These are phyloP conservation scores for Saguinus midas DNA, from an alignment of 2,113 vertebrate genomes.

Conservation along the genomic window DNA sequence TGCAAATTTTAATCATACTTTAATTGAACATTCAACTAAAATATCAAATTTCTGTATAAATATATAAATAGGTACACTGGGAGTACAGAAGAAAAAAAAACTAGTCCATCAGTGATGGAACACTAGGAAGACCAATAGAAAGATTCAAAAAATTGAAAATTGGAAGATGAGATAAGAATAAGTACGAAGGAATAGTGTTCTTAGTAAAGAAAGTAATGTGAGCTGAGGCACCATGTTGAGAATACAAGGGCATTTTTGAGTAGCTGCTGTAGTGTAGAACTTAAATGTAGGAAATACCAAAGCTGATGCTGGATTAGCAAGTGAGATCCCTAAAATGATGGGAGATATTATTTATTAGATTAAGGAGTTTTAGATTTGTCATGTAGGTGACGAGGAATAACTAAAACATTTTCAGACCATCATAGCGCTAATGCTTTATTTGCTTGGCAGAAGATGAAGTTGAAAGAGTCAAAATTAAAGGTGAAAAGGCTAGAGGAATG, in stretches of 20 bases:
- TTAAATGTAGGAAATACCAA: not conserved
- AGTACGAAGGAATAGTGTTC: not conserved
- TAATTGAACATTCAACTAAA: not conserved
- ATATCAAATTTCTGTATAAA: not conserved
- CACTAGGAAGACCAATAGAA: not conserved
- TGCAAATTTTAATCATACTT: not conserved
- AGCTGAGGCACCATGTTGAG: not conserved
- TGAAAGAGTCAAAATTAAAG: not conserved
- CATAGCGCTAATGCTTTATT: not conserved
- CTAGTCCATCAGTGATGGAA: not conserved
- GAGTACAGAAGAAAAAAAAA: not conserved
- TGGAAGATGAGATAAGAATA: not conserved
- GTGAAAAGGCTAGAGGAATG: not conserved
- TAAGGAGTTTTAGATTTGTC: not conserved
- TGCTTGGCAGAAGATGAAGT: not conserved
- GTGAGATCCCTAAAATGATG: not conserved
- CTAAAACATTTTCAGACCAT: not conserved
- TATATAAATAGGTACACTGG: not conserved
- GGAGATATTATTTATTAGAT: not conserved
- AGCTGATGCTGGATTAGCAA: not conserved
- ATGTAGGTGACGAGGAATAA: rapidly evolving
- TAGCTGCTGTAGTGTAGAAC: not conserved
- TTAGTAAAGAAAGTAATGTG: not conserved
- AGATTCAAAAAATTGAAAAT: not conserved
- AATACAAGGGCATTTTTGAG: not conserved